A percentile compares a stretch with the other conserved stretches of the same genome.
These are phyloP conservation scores for Ailuropoda melanoleuca DNA, from an alignment of 2,113 vertebrate genomes.

Conservation along the genomic window DNA sequence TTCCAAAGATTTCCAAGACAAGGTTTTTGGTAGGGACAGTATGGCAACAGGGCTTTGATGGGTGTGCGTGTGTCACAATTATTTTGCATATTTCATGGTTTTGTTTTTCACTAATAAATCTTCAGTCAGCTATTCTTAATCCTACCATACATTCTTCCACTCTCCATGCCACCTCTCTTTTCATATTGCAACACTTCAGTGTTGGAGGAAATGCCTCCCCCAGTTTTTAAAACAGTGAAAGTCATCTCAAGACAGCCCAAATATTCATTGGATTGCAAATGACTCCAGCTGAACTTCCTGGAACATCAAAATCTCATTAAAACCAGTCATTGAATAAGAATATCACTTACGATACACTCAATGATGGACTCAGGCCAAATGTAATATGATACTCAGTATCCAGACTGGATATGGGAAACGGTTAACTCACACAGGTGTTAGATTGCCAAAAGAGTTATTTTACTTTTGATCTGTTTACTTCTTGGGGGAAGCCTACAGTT, in stretches of 20 bases:
- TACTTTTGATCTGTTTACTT: constrained; percentile 44
- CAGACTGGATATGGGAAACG: not conserved
- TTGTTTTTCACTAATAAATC: not conserved
- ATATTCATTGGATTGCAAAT: constrained; percentile 10
- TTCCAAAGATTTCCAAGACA: not conserved
- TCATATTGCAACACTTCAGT: not conserved
- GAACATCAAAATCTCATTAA: constrained; percentile 73
- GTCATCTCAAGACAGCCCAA: not conserved
- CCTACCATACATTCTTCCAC: not conserved
- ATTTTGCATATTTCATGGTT: not conserved
- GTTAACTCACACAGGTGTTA: not conserved
- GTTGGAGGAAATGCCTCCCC: not conserved
- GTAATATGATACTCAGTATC: constrained; percentile 34
- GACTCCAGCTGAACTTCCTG: constrained; percentile 45
- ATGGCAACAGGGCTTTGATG: not conserved
- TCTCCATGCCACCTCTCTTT: not conserved
- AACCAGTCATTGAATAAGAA: constrained; percentile 52
- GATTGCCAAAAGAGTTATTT: constrained; percentile 35
- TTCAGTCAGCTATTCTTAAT: not conserved
- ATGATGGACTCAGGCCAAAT: constrained; percentile 39
- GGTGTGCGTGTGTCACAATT: accelerated
- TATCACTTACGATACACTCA: constrained; percentile 51
- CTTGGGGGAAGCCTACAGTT: not conserved
- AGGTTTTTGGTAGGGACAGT: not conserved
- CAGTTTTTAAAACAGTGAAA: not conserved